Evolutionary conservation across 1,140 invertebrate species (phyloP).

Genomic region (Zaprionus camerounensis): DNA sequence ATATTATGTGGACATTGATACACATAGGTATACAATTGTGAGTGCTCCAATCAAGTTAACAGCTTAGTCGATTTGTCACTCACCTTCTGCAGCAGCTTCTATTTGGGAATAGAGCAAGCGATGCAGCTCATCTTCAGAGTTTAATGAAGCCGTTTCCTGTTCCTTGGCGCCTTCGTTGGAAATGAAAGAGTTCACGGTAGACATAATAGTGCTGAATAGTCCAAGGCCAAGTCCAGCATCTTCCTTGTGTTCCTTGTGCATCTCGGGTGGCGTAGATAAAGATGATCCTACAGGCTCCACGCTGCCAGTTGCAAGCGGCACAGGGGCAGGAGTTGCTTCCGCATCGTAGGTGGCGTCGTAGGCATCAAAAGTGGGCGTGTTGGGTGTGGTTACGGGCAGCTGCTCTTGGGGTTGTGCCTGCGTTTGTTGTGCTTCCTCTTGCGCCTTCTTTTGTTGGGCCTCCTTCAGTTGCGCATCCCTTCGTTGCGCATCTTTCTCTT

Average conservation of each 20-base stretch:
- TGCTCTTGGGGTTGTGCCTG: conserved; percentile 1
- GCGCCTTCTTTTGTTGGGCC: conserved; percentile 3
- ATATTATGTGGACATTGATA: too few relatives aligned
- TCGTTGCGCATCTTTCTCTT: background rate
- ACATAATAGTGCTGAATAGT: conserved; percentile 75
- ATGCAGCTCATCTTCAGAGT: conserved; percentile 56
- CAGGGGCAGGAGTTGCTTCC: conserved; percentile 50
- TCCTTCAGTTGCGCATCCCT: background rate
- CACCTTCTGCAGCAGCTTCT: background rate
- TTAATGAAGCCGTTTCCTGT: conserved; percentile 28
- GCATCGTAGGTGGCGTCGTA: conserved; percentile 50
- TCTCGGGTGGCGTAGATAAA: conserved; percentile 22
- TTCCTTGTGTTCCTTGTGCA: conserved; percentile 24
- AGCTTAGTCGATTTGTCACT: background rate
- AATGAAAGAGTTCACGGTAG: conserved; percentile 76
- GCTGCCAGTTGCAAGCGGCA: conserved; percentile 21
- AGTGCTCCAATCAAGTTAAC: too few relatives aligned
- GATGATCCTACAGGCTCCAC: conserved; percentile 53
- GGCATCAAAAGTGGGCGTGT: conserved; percentile 24
- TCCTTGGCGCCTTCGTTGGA: conserved; percentile 49
- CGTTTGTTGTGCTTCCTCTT: background rate
- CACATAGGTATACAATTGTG: too few relatives aligned
- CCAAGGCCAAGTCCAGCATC: conserved; percentile 52
- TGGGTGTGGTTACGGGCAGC: conserved; percentile 49
- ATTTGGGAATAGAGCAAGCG: conserved; percentile 58